Evolutionary conservation across 2,113 vertebrate genomes (phyloP), one percentile per base, ranked within the genome.

Genomic region (Nothocercus nigrocapillus): DNA sequence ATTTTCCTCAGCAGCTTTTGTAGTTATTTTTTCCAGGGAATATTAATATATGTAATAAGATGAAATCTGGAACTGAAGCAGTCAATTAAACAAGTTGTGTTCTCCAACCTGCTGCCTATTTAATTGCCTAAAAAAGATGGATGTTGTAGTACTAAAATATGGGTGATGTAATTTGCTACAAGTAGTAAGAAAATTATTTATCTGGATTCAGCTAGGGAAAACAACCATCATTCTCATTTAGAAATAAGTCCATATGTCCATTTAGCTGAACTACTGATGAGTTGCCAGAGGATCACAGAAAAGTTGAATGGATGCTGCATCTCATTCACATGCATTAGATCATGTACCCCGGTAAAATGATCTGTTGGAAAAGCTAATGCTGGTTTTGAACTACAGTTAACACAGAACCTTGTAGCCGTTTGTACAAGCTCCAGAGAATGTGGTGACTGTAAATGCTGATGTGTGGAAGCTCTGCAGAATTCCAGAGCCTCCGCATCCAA

Each of bases 91-190:
- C 38, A 49, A 62, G 49, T 88, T 54, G 58, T 14, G 11, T 68
- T 89, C 59, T 89, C 40, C 73, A 95, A 72, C 51, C 49, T 89
- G 66, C 77, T 96, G 70, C 51, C 51, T 80, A 56, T 85, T 56
- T 86, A 89, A 54, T 86, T 97, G 59, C 75, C 85, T 94, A 76
- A 82, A 81, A 86, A 95, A 93, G 85, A 79, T 47, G 58, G 49
- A 81, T 44, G 54, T 44, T 70, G 32, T 56, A 66, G 56, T 89
- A 47, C 17, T 91, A 88, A 88, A 91, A 88, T 91, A 70, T 79
- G 88, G 63, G 16, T 91, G 77, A 67, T 87, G 42, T 68, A 51
- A 88, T 94, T 83, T 94, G 38, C 59, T 21, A 30, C 42, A 24
- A 53, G 7, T 68, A 89, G 47, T 49, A 85, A 64, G 27, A 93